These are phyloP conservation scores for Caenorhabditis zanzibari DNA, from an alignment of 2,888 invertebrate species.

Conservation along the genomic window DNA sequence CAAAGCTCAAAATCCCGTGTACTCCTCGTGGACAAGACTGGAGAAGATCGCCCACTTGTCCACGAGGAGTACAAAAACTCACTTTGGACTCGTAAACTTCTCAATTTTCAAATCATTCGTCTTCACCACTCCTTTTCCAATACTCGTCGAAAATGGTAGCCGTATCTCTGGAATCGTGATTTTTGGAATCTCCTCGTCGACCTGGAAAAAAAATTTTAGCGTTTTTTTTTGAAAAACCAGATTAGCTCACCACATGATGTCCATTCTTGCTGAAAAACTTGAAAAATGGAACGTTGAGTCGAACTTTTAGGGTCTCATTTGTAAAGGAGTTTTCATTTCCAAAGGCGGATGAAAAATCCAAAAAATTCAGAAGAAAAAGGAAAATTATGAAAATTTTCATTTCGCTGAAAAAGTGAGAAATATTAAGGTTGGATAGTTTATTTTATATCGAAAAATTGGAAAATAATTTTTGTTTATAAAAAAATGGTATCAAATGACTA, in stretches of 20 bases:
- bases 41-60: background rate
- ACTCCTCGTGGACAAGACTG: no score
- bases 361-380: background rate
- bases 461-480: no score
- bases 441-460: no score
- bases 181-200: constrained; percentile 79
- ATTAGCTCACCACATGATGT: constrained; percentile 65
- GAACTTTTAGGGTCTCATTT: constrained; percentile 51
- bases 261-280: constrained; percentile 72
- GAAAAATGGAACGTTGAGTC: constrained; percentile 60
- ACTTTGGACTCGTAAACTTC: constrained; percentile 76
- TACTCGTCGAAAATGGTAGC: constrained; percentile 75
- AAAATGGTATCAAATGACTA: no score
- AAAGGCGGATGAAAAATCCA: background rate
- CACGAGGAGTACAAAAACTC: no score
- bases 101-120: constrained; percentile 73
- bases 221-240: background rate
- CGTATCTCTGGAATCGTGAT: constrained; percentile 75
- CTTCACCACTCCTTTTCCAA: constrained; percentile 74
- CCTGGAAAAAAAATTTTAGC: constrained; percentile 45
- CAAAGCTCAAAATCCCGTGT: no score
- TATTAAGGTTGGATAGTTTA: no score
- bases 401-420: no score
- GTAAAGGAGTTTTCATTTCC: background rate
- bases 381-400: background rate